Conservation (phyloP, 2,797 vertebrate species). For the Rhyacichthys aspro region DNA sequence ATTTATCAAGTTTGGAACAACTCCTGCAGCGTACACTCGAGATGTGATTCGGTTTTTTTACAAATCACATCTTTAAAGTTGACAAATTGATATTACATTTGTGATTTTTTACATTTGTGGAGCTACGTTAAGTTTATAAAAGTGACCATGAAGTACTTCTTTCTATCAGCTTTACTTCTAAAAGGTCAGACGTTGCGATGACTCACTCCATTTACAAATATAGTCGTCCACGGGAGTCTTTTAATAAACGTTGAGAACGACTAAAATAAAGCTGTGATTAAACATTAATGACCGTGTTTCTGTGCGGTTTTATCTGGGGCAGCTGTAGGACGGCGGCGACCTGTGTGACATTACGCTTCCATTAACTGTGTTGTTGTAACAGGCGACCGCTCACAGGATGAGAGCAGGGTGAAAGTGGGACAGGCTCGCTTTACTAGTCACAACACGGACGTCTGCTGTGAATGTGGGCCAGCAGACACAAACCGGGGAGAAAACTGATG, state of each 20-base stretch:
- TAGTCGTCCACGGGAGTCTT: neutral
- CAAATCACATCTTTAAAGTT: too few species aligned
- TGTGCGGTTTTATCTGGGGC: constrained; percentile 36
- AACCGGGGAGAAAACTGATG: neutral
- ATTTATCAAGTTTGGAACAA: too few species aligned
- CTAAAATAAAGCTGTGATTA: constrained; percentile 18
- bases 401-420: constrained; percentile 47
- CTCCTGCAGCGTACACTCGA: too few species aligned
- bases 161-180: neutral
- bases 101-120: too few species aligned
- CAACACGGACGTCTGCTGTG: constrained; percentile 24
- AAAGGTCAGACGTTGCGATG: constrained; percentile 1
- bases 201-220: constrained; percentile 12
- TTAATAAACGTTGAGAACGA: neutral
- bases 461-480: constrained; percentile 57
- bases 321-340: neutral
- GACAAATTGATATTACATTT: too few species aligned
- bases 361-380: constrained; percentile 29
- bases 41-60: too few species aligned
- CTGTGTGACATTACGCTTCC: constrained; percentile 29
- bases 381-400: constrained; percentile 29
- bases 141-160: neutral
- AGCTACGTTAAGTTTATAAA: too few species aligned
- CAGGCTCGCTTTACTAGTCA: constrained; percentile 39
- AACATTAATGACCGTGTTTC: constrained; percentile 28